A percentile compares a stretch with the other conserved stretches of the same genome.
These are phyloP conservation scores for Pomacea maculata DNA, from an alignment of 1,140 invertebrate species.

Conservation along the genomic window DNA sequence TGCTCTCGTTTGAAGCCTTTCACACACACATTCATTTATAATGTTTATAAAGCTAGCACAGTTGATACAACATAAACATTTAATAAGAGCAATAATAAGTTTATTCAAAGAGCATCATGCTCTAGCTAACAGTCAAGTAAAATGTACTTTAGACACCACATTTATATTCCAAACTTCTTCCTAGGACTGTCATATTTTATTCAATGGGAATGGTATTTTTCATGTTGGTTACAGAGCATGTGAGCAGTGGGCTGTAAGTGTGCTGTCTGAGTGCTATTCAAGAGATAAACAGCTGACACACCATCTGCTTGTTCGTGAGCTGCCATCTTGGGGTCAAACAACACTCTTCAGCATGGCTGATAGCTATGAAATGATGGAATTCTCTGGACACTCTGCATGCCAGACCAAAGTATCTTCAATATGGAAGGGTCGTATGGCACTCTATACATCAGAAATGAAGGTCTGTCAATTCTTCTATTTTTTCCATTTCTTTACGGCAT, in stretches of 20 bases:
- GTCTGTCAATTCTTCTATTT: slow-evolving; percentile 29
- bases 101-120: background rate
- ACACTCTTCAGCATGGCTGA: slow-evolving; percentile 58
- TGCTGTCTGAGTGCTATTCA: slow-evolving; percentile 59
- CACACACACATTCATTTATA: no score
- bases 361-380: slow-evolving; percentile 55
- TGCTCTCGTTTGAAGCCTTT: background rate
- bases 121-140: background rate
- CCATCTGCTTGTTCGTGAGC: slow-evolving; percentile 44
- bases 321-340: slow-evolving; percentile 45
- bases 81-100: no score
- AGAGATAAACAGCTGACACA: slow-evolving; percentile 51
- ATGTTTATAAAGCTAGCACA: no score
- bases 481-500: background rate
- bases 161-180: background rate
- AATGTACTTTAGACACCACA: background rate
- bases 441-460: slow-evolving; percentile 58
- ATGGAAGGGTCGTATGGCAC: slow-evolving; percentile 61
- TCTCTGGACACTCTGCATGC: slow-evolving; percentile 60
- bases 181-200: background rate
- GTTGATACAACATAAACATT: no score
- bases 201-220: background rate
- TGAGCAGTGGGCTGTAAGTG: slow-evolving; percentile 55
- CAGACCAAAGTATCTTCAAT: slow-evolving; percentile 61
- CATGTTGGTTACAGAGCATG: slow-evolving; percentile 47